Base-by-base conservation (phyloP, 2,113 vertebrate genomes). In the Hemiprocne comata region DNA sequence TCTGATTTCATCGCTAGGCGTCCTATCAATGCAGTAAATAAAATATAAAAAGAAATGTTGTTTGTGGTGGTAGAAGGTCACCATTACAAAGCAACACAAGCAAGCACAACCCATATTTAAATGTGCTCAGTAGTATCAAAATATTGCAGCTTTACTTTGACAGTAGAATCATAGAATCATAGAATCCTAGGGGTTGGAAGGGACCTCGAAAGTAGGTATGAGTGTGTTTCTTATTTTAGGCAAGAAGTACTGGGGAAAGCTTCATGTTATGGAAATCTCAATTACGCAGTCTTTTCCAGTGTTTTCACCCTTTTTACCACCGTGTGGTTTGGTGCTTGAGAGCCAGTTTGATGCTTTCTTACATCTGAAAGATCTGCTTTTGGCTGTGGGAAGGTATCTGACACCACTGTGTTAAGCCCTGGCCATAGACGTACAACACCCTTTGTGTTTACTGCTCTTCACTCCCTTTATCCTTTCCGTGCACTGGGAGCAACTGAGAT, bases 371-470 rank as follows among this genome's bases (percentile, higher is more conserved):
- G 50, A 58, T 31, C 40, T 76, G 58, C 54, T 85, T 95, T 72
- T 60, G 75, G 67, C 58, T 88, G 26, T 33, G 71, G 71, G 54
- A 83, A 72, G 33, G 17, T 23, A 33, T 31, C 40, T 83, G 62
- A 28, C 57, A 50, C 57, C 21, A 13, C 28, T 26, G 51, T 55
- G 14, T 85, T 78, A 75, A 28, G 65, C 10, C 12, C 48, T 62
- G 34, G n/a, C 48, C 38, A 15, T 7, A 19, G 29, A 24, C 3
- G 5, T 0, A 0, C 15, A 29, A 10, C 5, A 4, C 6, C 7
- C 28, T 85, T 75, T n/a, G 20, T 0, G 0, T n/a, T 72, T 71
- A 21, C 46, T 65, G 66, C 10, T 58, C 11, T 53, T 86, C 29
- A 10, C 31, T 88, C n/a, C 31, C 31, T 85, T 38, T 65, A 38